Percentiles rank a stretch among this genome's conserved stretches.
phyloP scores from a whole-genome alignment of 2,888 invertebrate species.

The Trilocha varians region DNA sequence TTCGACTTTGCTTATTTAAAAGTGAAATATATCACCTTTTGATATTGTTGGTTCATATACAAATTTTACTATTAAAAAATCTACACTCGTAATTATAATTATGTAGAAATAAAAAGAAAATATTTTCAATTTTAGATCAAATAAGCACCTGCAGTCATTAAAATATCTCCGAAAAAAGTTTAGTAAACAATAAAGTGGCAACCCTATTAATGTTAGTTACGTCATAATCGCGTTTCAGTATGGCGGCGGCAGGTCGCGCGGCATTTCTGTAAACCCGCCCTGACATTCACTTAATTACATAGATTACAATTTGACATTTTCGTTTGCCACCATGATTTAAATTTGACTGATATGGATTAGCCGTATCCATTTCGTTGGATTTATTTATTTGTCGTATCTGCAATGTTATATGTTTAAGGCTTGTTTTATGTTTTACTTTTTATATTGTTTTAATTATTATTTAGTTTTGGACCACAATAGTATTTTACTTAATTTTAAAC shows the following conservation, averaged over 20 bases:
- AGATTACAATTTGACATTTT: constrained; percentile 71
- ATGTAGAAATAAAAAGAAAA: too few species aligned
- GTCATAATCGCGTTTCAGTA: constrained; percentile 24
- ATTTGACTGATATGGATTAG: constrained; percentile 62
- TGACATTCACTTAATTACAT: constrained; percentile 70
- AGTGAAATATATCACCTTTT: too few species aligned
- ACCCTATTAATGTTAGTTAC: constrained; percentile 8
- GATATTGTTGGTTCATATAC: too few species aligned
- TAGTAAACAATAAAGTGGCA: neutral
- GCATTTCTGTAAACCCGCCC: constrained; percentile 36
- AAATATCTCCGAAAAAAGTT: too few species aligned
- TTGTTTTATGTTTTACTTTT: constrained; percentile 3
- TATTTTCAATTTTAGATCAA: too few species aligned
- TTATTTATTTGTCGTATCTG: too few species aligned
- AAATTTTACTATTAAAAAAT: too few species aligned
- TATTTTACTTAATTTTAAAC: too few species aligned
- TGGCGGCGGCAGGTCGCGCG: constrained; percentile 13
- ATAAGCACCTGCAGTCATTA: too few species aligned
- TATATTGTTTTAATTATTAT: neutral
- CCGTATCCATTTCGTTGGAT: constrained; percentile 32
- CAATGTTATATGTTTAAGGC: constrained; percentile 15
- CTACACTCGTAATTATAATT: too few species aligned
- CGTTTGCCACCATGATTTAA: constrained; percentile 51
- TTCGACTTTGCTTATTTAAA: too few species aligned
- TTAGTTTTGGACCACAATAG: too few species aligned